Evolutionary conservation across 1,140 invertebrate species (phyloP), one percentile per base, ranked within the genome.

Genomic region (Caligus rogercresseyi): DNA sequence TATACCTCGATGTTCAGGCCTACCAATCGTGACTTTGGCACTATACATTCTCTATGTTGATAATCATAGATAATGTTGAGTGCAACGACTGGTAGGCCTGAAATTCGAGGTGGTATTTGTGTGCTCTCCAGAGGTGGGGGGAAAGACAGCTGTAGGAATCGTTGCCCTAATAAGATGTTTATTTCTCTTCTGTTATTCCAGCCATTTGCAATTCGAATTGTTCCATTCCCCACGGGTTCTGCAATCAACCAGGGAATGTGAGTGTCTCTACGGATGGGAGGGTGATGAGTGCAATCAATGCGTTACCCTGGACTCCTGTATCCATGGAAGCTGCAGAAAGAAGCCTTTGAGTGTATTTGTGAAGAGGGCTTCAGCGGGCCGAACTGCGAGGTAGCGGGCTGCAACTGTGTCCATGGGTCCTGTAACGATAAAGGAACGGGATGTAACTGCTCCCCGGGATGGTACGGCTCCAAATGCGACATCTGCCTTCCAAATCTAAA

Each of bases 331-430:
- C 16, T 54, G 53, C 21, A 11, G 7, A 43, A 23, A 4, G 4
- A 54, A 54, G 53, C 53, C 53, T 23, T 54, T 23, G 53, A 54
- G 53, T 54, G 53, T 20, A 54, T 54, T 54, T 54, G 53, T 54
- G 53, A 54, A 14, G n/a, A 16, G 21, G 53, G 53, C 13, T 54
- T 15, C 16, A 54, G n/a, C 16, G 53, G 53, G 11, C n/a, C n/a
- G 4, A 23, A 54, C 16, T 54, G 53, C 16, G 21, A 54, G 7
- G n/a, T 43, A 43, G 31, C 31, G 7, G 31, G 31, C n/a, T 43
- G 31, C n/a, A 43, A 43, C 31, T 43, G 31, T 43, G 31, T 43
- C 7, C 31, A 43, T 43, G 31, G 31, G 31, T 11, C n/a, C 7
- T 43, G 31, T n/a, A 43, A 43, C n/a, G n/a, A 7, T 11, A 43